Conservation (phyloP, 1,140 invertebrate species). For the Lepidurus arcticus region DNA sequence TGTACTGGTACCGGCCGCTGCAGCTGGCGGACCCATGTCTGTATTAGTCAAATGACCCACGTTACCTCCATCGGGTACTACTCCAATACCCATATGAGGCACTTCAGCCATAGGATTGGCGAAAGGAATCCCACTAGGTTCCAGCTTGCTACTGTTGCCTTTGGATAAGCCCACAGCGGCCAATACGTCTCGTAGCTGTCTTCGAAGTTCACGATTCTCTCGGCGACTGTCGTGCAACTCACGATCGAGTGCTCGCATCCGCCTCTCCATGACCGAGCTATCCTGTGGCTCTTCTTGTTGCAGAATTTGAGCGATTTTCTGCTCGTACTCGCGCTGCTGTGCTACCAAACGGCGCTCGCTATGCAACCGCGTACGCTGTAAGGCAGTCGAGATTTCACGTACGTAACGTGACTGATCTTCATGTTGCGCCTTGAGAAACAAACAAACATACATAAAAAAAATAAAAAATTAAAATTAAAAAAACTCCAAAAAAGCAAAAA, state of each 20-base stretch:
- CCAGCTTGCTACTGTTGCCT: slow-evolving; percentile 12
- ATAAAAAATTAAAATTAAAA: neutral
- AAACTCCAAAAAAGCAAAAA: neutral
- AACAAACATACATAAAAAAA: neutral
- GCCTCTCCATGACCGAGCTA: slow-evolving; percentile 33
- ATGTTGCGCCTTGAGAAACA: slow-evolving; percentile 43
- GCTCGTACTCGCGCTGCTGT: slow-evolving; percentile 48
- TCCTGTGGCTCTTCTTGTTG: slow-evolving; percentile 43
- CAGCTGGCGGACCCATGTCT: slow-evolving; percentile 23
- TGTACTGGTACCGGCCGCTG: neutral
- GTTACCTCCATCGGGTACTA: slow-evolving; percentile 1
- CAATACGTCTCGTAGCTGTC: slow-evolving; percentile 29
- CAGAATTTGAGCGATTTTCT: slow-evolving; percentile 46
- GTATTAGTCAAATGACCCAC: slow-evolving; percentile 23
- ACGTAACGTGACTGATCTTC: slow-evolving; percentile 48
- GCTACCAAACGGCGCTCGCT: slow-evolving; percentile 44
- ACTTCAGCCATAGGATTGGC: neutral
- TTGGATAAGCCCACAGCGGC: neutral
- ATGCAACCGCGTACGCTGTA: slow-evolving; percentile 45
- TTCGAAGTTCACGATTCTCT: slow-evolving; percentile 35
- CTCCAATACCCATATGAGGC: neutral
- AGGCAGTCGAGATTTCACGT: slow-evolving; percentile 44
- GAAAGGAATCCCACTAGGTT: neutral
- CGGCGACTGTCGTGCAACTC: slow-evolving; percentile 48
- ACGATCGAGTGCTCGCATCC: slow-evolving; percentile 43